These are phyloP conservation scores for Pseudococcus viburni DNA, from an alignment of 2,888 invertebrate genomes.

Conservation along the genomic window DNA sequence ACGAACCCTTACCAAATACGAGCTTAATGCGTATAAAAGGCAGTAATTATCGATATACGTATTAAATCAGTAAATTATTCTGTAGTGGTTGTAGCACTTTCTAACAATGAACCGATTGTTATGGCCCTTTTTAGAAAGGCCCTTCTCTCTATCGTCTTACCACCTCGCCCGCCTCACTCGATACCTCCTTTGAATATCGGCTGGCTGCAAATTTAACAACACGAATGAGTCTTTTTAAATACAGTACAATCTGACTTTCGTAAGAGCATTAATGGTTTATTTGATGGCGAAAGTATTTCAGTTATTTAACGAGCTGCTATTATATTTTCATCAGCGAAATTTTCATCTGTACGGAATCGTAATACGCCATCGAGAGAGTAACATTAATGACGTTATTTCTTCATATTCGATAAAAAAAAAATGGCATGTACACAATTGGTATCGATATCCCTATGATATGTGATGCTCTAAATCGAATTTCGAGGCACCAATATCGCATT, in stretches of 20 bases:
- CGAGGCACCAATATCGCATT: no score
- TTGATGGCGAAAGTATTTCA: constrained; percentile 65
- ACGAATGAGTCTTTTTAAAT: constrained; percentile 63
- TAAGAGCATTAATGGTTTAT: constrained; percentile 66
- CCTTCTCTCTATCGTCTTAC: constrained; percentile 60
- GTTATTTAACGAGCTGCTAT: constrained; percentile 66
- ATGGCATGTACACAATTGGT: background rate
- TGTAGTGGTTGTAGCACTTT: constrained; percentile 65
- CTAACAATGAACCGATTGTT: constrained; percentile 65
- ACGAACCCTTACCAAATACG: constrained; percentile 59
- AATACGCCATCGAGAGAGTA: background rate
- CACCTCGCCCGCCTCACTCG: background rate
- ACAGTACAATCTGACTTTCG: constrained; percentile 61
- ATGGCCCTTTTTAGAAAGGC: constrained; percentile 64
- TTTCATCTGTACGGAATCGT: constrained; percentile 47
- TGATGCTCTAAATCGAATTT: no score
- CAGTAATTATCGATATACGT: constrained; percentile 66
- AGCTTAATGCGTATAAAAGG: constrained; percentile 63
- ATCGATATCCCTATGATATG: no score
- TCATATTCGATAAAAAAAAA: constrained; percentile 3
- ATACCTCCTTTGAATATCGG: constrained; percentile 43
- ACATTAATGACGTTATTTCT: constrained; percentile 40
- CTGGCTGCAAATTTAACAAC: constrained; percentile 59
- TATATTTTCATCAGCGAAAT: constrained; percentile 65
- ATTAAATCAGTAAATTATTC: constrained; percentile 66